Evolutionary conservation across 2,888 invertebrate species (phyloP), one percentile per base, ranked within the genome.

Genomic region (Vanessa cardui): DNA sequence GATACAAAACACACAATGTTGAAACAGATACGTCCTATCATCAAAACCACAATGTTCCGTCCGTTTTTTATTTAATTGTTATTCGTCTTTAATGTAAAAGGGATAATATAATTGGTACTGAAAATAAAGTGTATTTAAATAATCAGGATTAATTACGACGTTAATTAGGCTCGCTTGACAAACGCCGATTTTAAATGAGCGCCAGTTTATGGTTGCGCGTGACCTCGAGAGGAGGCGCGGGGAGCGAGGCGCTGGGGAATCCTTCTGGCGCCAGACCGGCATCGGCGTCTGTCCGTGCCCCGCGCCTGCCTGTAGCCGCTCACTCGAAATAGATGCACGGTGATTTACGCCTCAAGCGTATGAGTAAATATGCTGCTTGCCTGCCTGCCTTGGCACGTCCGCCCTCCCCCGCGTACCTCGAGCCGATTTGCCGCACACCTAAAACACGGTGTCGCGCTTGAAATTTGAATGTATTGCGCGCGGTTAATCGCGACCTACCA

Each of bases 201-300:
- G 64, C 33, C 64, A 65, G 52, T 70, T 72, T 68, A 70, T 74
- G 75, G 78, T 76, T 74, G 77, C 77, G 78, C 75, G 79, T 78
- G 81, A 80, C 82, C 82, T 82, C 81, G 80, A 76, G 82, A 58
- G 78, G 77, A 81, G 76, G 78, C 74, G 81, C 78, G 80, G 78
- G 81, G 79, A 72, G 79, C 68, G 89, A 81, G 87, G 89, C 88
- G 91, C 90, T 90, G 93, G 93, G 93, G 93, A 93, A 93, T 93
- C 93, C 93, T 92, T 90, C 89, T 92, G 93, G 93, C 93, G 93
- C 93, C 92, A 93, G 93, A 92, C 92, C 89, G 93, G 84, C 92
- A 90, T 81, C 87, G 85, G 84, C 83, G 90, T 90, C 91, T 89
- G 84, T 87, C 87, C 86, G 86, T 87, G 80, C 87, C 86, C 87